These are phyloP conservation scores for Tiliacea aurago DNA, from an alignment of 2,888 invertebrate genomes.

Conservation along the genomic window DNA sequence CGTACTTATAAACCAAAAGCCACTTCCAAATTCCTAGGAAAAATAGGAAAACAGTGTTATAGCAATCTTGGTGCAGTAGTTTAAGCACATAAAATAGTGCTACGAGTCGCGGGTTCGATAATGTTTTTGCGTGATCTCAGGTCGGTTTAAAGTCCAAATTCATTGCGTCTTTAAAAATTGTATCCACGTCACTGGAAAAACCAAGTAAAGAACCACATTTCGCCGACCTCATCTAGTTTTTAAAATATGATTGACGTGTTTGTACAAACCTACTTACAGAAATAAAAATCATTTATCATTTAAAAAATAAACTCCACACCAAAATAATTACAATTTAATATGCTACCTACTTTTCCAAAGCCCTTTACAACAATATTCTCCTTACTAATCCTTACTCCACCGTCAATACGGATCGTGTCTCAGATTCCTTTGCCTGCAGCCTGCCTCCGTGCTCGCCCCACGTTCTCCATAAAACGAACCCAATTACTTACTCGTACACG, in stretches of 20 bases:
- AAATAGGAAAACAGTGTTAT: not conserved
- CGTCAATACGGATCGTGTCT: constrained; percentile 25
- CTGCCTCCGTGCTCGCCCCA: constrained; percentile 36
- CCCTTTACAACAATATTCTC: not conserved
- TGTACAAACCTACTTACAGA: too few species aligned
- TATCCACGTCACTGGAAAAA: not conserved
- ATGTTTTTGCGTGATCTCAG: too few species aligned
- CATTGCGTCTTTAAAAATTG: not conserved
- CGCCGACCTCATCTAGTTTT: too few species aligned
- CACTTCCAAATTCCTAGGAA: not conserved
- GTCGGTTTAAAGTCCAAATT: not conserved
- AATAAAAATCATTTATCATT: too few species aligned
- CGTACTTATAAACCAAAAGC: too few species aligned
- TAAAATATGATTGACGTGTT: too few species aligned
- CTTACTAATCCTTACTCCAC: not conserved
- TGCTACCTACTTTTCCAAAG: not conserved
- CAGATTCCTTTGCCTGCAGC: constrained; percentile 34
- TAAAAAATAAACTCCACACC: not conserved
- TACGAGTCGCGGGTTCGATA: too few species aligned
- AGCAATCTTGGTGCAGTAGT: not conserved
- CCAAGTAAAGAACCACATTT: too few species aligned
- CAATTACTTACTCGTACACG: constrained; percentile 68
- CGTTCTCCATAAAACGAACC: constrained; percentile 72
- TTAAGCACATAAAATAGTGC: too few species aligned
- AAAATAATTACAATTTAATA: not conserved